Conservation (phyloP, 1,140 invertebrate genomes). For the Lerema accius region DNA sequence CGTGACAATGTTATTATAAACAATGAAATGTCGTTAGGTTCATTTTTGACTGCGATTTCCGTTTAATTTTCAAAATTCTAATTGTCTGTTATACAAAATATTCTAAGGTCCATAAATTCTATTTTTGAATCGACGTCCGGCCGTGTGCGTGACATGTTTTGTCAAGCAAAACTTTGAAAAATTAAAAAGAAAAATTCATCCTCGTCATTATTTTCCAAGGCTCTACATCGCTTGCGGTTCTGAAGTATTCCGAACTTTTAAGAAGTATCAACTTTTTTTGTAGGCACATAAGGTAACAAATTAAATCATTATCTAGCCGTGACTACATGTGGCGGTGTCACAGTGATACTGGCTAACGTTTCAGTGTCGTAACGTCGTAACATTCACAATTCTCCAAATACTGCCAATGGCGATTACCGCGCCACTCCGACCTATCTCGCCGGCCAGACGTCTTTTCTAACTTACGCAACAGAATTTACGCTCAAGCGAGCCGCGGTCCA, state of each 20-base stretch:
- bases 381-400: slow-evolving; percentile 34
- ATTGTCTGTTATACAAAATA: too few relatives aligned
- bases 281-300: too few relatives aligned
- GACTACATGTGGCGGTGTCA: neutral
- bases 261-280: too few relatives aligned
- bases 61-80: too few relatives aligned
- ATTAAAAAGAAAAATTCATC: too few relatives aligned
- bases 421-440: slow-evolving; percentile 65
- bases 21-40: too few relatives aligned
- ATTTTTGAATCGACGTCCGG: neutral
- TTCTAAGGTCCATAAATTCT: neutral
- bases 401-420: slow-evolving; percentile 57
- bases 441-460: slow-evolving; percentile 76
- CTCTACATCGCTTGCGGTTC: too few relatives aligned
- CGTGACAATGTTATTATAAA: too few relatives aligned
- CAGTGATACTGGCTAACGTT: neutral
- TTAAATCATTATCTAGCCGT: neutral
- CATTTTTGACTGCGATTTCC: too few relatives aligned
- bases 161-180: too few relatives aligned
- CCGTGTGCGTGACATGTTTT: neutral
- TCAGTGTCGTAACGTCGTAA: neutral
- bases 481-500: slow-evolving; percentile 76
- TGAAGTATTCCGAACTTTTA: too few relatives aligned
- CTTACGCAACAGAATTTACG: slow-evolving; percentile 81
- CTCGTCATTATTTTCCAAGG: too few relatives aligned